phyloP scores from a whole-genome alignment of 2,113 vertebrate species.

The Barnardius zonarius region DNA sequence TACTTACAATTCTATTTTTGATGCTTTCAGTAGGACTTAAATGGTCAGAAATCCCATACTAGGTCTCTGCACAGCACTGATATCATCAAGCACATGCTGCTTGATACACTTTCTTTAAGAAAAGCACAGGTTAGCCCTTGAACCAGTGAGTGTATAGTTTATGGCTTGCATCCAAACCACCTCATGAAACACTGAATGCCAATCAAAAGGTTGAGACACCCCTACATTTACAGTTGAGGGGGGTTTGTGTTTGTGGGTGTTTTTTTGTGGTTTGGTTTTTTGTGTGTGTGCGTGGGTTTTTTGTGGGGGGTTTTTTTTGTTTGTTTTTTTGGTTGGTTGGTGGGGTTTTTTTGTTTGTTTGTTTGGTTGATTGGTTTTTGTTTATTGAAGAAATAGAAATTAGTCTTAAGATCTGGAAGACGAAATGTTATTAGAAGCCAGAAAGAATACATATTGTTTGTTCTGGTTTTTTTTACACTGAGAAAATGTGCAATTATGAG shows the following conservation, averaged over 20 bases:
- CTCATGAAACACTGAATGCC: not conserved
- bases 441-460: not conserved
- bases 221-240: not conserved
- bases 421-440: not conserved
- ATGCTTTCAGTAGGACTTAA: not conserved
- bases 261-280: not conserved
- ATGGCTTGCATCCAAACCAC: not conserved
- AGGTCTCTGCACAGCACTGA: not conserved
- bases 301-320: no score
- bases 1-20: slow-evolving; percentile 17
- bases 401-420: not conserved
- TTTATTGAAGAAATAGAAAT: not conserved
- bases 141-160: not conserved
- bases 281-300: no score
- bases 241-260: accelerated
- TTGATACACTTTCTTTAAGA: not conserved
- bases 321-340: no score
- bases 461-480: slow-evolving; percentile 5
- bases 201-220: not conserved
- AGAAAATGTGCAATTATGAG: not conserved
- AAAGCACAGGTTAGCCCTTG: not conserved
- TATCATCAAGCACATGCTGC: not conserved
- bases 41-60: not conserved
- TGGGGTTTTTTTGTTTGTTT: not conserved
- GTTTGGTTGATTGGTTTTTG: not conserved